A percentile compares a stretch with the other conserved stretches of the same genome.
Evolutionary conservation across 2,888 invertebrate genomes (phyloP).

Genomic region (Sarcophaga subvicina): DNA sequence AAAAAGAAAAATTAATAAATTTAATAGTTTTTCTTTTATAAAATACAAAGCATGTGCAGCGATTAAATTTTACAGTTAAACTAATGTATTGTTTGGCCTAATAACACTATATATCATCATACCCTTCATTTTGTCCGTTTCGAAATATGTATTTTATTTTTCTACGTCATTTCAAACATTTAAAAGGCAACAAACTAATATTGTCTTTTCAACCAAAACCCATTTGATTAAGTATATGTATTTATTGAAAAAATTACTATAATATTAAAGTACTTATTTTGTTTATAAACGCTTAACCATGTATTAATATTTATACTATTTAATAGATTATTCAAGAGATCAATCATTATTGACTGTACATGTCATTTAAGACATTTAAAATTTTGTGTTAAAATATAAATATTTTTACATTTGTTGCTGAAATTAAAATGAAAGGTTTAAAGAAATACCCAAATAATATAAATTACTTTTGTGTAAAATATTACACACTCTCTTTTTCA

Average conservation of each 20-base stretch:
- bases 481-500: neutral
- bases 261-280: neutral
- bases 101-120: neutral
- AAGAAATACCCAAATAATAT: neutral
- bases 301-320: too few relatives aligned
- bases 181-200: neutral
- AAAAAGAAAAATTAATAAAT: too few relatives aligned
- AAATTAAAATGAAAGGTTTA: slow-evolving; percentile 10
- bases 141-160: neutral
- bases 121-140: neutral
- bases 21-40: too few relatives aligned
- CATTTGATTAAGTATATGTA: neutral
- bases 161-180: neutral
- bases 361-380: neutral
- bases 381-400: neutral
- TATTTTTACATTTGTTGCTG: neutral
- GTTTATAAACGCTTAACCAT: too few relatives aligned
- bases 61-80: too few relatives aligned
- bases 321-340: too few relatives aligned
- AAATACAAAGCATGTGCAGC: too few relatives aligned
- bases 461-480: neutral
- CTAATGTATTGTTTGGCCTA: neutral
- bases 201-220: neutral
- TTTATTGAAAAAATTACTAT: neutral
- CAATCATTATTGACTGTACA: neutral